Conservation (phyloP, 2,888 invertebrate genomes). For the Onchidella celtica region DNA sequence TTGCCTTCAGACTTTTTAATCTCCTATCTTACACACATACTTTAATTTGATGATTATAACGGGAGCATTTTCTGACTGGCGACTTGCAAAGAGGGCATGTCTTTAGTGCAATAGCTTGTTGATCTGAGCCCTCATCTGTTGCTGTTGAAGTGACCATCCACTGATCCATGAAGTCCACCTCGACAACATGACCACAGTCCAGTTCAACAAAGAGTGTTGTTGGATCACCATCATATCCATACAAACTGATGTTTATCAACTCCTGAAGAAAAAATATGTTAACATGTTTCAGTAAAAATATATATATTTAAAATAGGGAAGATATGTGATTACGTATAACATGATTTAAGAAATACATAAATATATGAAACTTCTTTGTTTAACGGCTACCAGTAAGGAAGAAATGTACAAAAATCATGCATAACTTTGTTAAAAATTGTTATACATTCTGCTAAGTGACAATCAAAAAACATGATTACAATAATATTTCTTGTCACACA, state of each 20-base stretch:
- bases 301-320: no score
- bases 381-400: no score
- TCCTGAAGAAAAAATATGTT: conserved; percentile 14
- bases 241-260: conserved; percentile 68
- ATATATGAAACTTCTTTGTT: no score
- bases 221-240: conserved; percentile 82
- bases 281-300: not conserved
- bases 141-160: conserved; percentile 82
- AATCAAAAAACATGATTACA: no score
- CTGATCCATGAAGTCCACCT: conserved; percentile 74
- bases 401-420: no score
- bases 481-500: no score
- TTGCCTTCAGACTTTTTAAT: no score
- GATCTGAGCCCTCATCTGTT: conserved; percentile 18
- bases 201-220: conserved; percentile 79
- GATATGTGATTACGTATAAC: no score
- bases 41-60: conserved; percentile 83
- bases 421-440: no score
- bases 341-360: no score
- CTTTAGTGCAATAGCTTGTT: conserved; percentile 26
- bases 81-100: conserved; percentile 84
- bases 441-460: no score
- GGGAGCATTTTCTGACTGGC: conserved; percentile 83
- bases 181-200: conserved; percentile 74
- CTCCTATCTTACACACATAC: no score